These are phyloP conservation scores for Mormyrops attenuatus DNA, from an alignment of 2,797 vertebrate genomes.

Conservation along the genomic window DNA sequence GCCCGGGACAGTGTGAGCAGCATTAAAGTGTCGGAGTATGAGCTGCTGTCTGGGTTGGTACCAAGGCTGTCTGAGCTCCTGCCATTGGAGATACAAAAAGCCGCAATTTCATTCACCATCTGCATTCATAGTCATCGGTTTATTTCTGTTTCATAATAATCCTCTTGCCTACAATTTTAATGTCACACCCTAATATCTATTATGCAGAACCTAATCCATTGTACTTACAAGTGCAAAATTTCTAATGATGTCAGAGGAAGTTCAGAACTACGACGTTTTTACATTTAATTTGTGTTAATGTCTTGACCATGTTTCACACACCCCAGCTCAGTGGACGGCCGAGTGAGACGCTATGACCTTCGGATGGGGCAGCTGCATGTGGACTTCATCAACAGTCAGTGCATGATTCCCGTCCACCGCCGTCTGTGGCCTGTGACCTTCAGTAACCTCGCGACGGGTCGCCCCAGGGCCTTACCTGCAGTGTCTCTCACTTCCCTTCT, in stretches of 20 bases:
- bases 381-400: constrained; percentile 84
- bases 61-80: too few species aligned
- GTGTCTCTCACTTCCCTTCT: background rate
- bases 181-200: background rate
- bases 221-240: background rate
- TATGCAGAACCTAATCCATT: background rate
- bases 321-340: constrained; percentile 79
- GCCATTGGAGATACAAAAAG: background rate
- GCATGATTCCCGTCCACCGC: background rate
- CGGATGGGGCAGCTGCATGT: constrained; percentile 77
- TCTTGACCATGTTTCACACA: background rate
- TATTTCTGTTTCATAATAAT: background rate
- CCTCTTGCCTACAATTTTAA: background rate
- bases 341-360: constrained; percentile 83
- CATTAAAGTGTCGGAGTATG: constrained; percentile 75
- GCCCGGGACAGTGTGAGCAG: constrained; percentile 84
- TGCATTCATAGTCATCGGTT: background rate
- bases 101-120: background rate
- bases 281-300: background rate
- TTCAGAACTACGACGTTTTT: background rate
- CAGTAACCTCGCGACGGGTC: background rate
- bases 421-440: background rate
- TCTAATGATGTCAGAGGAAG: background rate
- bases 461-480: background rate
- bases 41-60: constrained; percentile 82